Percentiles rank a stretch among this genome's conserved stretches.
Conservation (phyloP, 2,113 vertebrate species). For the Xenopus laevis region DNA sequence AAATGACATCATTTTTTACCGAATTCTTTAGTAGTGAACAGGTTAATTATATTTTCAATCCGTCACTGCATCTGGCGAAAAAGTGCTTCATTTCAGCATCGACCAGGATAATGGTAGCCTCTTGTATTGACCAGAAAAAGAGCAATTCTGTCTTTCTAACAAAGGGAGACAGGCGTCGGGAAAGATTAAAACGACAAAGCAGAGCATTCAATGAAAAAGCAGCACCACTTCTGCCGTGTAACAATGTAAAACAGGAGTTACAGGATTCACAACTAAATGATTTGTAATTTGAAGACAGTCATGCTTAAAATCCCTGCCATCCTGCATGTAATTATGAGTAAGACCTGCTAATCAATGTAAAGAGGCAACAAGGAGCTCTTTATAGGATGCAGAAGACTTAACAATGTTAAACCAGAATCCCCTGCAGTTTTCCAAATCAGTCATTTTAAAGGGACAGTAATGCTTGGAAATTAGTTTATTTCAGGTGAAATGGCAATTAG, state of each 20-base stretch:
- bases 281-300: conserved; percentile 69
- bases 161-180: conserved; percentile 16
- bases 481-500: background rate
- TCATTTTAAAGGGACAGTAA: background rate
- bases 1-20: background rate
- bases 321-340: conserved; percentile 55
- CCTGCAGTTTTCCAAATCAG: background rate
- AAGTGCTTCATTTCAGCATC: conserved; percentile 10
- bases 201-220: conserved; percentile 19
- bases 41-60: background rate
- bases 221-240: background rate
- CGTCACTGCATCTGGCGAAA: background rate
- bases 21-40: background rate
- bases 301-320: conserved; percentile 61
- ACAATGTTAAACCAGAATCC: background rate
- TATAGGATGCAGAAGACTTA: conserved; percentile 11
- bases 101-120: conserved; percentile 7
- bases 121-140: conserved; percentile 8
- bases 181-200: conserved; percentile 44
- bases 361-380: conserved; percentile 33
- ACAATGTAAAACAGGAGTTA: conserved; percentile 36
- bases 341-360: conserved; percentile 59
- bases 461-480: conserved; percentile 14
- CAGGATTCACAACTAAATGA: conserved; percentile 55
- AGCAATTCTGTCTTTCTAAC: conserved; percentile 6